Percentiles rank a stretch among this genome's conserved stretches.
phyloP scores from a whole-genome alignment of 1,140 invertebrate species.

The Myzus persicae region DNA sequence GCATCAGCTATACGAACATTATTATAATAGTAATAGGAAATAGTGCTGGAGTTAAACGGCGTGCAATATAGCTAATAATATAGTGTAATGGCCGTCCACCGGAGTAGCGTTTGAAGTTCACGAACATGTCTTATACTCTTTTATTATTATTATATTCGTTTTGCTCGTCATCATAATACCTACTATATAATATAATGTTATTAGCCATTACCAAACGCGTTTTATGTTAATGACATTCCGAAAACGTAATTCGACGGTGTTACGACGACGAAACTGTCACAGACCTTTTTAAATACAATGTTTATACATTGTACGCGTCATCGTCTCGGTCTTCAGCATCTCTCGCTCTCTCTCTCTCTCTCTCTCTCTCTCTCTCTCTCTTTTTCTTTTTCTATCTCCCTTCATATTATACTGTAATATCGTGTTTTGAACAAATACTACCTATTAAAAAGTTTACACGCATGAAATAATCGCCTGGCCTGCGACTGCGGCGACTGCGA shows the following conservation, averaged over 20 bases:
- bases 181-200: neutral
- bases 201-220: neutral
- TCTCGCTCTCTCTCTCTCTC: too few relatives aligned
- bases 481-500: neutral
- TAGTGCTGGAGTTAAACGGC: neutral
- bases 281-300: neutral
- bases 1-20: neutral
- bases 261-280: conserved; percentile 31
- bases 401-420: neutral
- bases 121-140: neutral
- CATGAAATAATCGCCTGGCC: neutral
- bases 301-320: neutral
- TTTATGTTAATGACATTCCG: neutral
- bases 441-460: neutral
- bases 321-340: neutral
- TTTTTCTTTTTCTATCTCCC: fast-evolving
- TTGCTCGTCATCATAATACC: neutral
- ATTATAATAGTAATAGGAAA: neutral
- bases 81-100: neutral
- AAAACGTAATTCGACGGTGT: conserved; percentile 2
- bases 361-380: too few relatives aligned
- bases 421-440: neutral
- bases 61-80: neutral
- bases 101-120: neutral
- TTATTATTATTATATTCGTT: neutral